Base-by-base conservation (phyloP, 1,140 invertebrate genomes). In the Holcopasites calliopsidis region DNA sequence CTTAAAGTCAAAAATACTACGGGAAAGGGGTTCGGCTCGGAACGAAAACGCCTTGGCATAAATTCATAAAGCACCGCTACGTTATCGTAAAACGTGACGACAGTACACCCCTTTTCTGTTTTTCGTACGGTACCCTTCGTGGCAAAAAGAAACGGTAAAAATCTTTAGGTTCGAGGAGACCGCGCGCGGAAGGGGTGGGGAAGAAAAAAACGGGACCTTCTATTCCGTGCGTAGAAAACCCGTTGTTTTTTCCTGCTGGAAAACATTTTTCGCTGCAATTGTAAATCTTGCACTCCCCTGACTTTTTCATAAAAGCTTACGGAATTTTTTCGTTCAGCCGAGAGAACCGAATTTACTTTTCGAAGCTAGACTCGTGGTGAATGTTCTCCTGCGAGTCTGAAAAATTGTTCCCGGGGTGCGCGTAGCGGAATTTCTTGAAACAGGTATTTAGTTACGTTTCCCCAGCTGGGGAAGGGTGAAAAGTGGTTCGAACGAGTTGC, bases 11-110 rank as follows among this genome's bases (percentile, higher is more conserved):
- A 84, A 52, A 79, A 33, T 44, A 7, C 38, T 44, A 13, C 21
- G 26, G n/a, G 70, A 88, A 90, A 73, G 85, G 83, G 84, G 88
- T 86, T 40, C 66, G 66, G 61, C 71, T 35, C 62, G 74, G n/a
- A 52, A 64, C 18, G 40, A 21, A n/a, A n/a, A n/a, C n/a, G n/a
- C n/a, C 21, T 64, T 42, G 26, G 50, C 83, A 86, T 88, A 90
- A 89, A 90, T 90, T 90, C 88, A 89, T 89, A 89, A 90, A 89
- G 82, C 86, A 89, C 86, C 83, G 85, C 80, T 89, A 86, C 73
- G 64, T 82, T 73, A 70, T 73, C 40, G 76, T 82, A 78, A 84
- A 84, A 75, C 54, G 26, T 21, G 33, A 31, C 26, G 26, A n/a
- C 33, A 16, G 40, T 5, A 38, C 21, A 33, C 28, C 44, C 44